These are phyloP conservation scores for Danaus chrysippus DNA, from an alignment of 2,888 invertebrate species.

Conservation along the genomic window DNA sequence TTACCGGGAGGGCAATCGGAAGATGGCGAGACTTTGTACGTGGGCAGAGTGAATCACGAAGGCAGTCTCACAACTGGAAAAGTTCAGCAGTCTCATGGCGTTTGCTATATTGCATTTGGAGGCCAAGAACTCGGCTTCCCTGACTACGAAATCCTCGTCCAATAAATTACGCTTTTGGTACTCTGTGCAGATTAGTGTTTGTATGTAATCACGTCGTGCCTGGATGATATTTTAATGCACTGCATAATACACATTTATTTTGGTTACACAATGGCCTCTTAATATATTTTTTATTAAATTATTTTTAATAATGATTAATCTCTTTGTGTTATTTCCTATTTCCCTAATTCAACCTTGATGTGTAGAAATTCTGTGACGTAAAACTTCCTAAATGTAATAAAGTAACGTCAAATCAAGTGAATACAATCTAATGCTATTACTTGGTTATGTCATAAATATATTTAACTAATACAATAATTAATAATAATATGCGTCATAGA, in stretches of 20 bases:
- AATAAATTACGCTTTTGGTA: conserved; percentile 40
- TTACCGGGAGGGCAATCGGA: conserved; percentile 86
- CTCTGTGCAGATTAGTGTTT: conserved; percentile 18
- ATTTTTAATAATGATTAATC: conserved; percentile 32
- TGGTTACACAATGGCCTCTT: conserved; percentile 34
- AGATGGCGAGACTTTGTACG: conserved; percentile 87
- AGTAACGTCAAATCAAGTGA: no score
- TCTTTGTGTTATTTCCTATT: conserved; percentile 2
- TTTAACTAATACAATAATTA: no score
- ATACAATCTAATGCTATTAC: no score
- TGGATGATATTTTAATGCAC: conserved; percentile 40
- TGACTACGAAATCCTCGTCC: conserved; percentile 88
- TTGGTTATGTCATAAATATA: no score
- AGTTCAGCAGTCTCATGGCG: conserved; percentile 89
- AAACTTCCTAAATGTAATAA: no score
- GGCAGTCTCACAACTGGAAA: conserved; percentile 89
- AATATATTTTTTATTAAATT: conserved; percentile 43
- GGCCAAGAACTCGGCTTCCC: conserved; percentile 88
- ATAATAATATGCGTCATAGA: no score
- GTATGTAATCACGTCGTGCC: conserved; percentile 38
- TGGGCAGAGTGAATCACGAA: conserved; percentile 88
- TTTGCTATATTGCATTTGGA: conserved; percentile 90
- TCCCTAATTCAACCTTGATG: not conserved
- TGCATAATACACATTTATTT: conserved; percentile 38
- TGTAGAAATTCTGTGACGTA: not conserved